Conservation (phyloP, 2,888 invertebrate species). For the Harpalus rufipes region DNA sequence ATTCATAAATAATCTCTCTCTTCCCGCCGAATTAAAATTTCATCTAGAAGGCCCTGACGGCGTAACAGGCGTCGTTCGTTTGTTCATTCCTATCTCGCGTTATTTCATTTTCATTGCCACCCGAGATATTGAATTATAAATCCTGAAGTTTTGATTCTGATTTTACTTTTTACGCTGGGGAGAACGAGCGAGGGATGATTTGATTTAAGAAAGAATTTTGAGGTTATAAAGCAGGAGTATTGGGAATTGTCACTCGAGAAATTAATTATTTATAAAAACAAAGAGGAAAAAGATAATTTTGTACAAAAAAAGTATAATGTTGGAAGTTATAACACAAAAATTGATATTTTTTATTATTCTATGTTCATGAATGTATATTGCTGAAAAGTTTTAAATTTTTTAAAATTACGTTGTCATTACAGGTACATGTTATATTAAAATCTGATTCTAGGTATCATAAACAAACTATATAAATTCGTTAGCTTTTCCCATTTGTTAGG, state of each 20-base stretch:
- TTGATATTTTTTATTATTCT: no score
- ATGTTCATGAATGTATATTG: no score
- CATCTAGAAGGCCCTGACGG: constrained; percentile 19
- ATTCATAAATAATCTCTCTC: constrained; percentile 63
- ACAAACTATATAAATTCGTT: no score
- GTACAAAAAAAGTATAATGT: no score
- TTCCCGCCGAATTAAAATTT: constrained; percentile 58
- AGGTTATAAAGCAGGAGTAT: not conserved
- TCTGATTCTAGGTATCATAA: no score
- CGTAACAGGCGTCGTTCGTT: constrained; percentile 3
- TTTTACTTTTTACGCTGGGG: constrained; percentile 5
- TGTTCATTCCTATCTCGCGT: constrained; percentile 16
- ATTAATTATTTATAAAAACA: not conserved
- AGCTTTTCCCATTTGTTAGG: no score
- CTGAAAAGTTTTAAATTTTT: no score
- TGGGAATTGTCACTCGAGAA: not conserved
- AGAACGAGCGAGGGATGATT: constrained; percentile 13
- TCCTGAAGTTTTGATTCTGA: constrained; percentile 54
- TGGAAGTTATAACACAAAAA: no score
- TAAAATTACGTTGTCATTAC: no score
- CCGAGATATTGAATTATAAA: constrained; percentile 61
- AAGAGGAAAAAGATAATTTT: no score
- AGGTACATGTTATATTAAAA: no score
- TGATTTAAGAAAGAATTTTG: constrained; percentile 13
- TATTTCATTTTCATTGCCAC: constrained; percentile 59